phyloP scores from a whole-genome alignment of 2,113 vertebrate genomes.

The Mionectes macconnelli region DNA sequence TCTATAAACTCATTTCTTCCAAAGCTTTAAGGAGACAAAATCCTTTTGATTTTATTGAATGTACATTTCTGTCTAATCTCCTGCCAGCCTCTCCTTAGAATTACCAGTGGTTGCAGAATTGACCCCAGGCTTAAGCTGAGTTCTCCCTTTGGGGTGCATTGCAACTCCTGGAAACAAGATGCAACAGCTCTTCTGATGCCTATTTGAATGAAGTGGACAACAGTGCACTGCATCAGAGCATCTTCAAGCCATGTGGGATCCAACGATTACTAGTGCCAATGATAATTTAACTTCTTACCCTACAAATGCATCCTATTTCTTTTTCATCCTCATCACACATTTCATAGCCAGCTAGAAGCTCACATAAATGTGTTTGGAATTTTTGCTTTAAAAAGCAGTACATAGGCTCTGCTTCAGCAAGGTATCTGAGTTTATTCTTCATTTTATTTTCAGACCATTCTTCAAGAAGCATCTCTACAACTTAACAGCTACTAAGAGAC shows the following conservation, averaged over 20 bases:
- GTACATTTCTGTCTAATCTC: conserved; percentile 58
- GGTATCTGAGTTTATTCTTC: background rate
- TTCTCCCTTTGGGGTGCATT: conserved; percentile 59
- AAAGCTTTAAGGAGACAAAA: conserved; percentile 62
- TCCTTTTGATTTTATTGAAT: conserved; percentile 67
- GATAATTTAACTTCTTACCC: background rate
- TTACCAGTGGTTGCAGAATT: conserved; percentile 62
- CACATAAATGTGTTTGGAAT: background rate
- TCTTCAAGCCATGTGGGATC: conserved; percentile 27
- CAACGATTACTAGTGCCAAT: conserved; percentile 13
- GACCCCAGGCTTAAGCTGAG: conserved; percentile 64
- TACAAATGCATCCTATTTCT: background rate
- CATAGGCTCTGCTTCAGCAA: background rate
- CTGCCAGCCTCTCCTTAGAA: conserved; percentile 52
- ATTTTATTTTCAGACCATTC: background rate
- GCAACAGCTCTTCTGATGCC: background rate
- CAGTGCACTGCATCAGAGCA: conserved; percentile 42
- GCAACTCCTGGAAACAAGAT: conserved; percentile 54
- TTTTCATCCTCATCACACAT: background rate
- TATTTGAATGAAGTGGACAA: conserved; percentile 56
- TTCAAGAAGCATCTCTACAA: background rate
- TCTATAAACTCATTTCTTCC: conserved; percentile 67
- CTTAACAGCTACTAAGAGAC: background rate
- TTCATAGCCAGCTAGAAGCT: background rate
- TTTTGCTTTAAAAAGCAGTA: background rate